These are phyloP conservation scores for Folsomia candida DNA, from an alignment of 2,888 invertebrate genomes.

Conservation along the genomic window DNA sequence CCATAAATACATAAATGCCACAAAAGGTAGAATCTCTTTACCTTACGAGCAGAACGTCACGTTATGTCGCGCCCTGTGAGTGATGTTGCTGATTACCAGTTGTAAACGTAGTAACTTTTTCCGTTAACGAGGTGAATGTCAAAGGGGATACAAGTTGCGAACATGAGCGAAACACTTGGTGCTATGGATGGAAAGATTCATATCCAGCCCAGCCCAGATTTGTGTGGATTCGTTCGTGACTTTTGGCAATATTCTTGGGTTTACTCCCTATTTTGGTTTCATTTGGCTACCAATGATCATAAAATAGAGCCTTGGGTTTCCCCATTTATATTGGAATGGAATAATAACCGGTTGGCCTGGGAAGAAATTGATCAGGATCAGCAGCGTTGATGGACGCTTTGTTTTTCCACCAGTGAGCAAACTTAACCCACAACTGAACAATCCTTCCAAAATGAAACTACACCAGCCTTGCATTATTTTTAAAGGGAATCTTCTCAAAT, in stretches of 20 bases:
- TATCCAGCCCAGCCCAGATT: not conserved
- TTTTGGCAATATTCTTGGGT: conserved; percentile 3
- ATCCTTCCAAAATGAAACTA: too few relatives aligned
- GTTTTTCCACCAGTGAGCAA: too few relatives aligned
- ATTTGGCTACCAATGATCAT: not conserved
- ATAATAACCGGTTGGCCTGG: not conserved
- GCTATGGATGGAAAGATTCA: not conserved
- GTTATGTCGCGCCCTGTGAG: not conserved
- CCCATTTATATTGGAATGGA: not conserved
- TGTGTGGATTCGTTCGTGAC: conserved; percentile 3
- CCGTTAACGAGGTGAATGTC: conserved; percentile 7
- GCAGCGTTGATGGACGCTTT: too few relatives aligned
- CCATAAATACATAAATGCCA: too few relatives aligned
- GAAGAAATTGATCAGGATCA: not conserved
- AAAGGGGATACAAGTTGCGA: not conserved
- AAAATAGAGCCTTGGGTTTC: not conserved
- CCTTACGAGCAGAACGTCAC: not conserved
- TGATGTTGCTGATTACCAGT: conserved; percentile 5
- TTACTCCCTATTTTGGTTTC: not conserved
- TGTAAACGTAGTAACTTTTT: not conserved
- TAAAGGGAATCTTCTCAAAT: too few relatives aligned
- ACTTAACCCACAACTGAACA: too few relatives aligned
- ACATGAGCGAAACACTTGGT: not conserved
- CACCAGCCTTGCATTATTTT: too few relatives aligned
- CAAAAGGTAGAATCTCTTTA: not conserved